Base-by-base conservation (phyloP, 2,888 invertebrate genomes). In the Exocentrus adspersus region DNA sequence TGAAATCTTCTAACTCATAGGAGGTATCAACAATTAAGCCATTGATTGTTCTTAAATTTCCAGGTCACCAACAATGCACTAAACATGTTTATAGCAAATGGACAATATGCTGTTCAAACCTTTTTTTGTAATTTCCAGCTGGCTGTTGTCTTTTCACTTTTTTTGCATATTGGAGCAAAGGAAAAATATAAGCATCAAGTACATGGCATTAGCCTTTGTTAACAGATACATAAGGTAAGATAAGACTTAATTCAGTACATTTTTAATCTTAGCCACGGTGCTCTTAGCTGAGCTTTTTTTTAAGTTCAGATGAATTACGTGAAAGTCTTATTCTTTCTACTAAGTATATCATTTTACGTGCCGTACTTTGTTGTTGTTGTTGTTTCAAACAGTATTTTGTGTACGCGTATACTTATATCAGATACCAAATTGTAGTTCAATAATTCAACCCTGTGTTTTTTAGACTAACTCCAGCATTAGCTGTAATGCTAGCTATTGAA, bases 211-310 rank as follows among this genome's bases (percentile, higher is more conserved):
- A 41, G 72, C 76, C 1, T 73, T 80, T 4, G n/a, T 78, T 10
- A 75, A 76, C 51, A 72, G 80, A 69, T 79, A 78, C 51, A 60
- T 79, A 16, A 74, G 78, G 78, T 78, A 69, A 56, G 24, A 7
- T 7, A 5, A 20, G 2, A 46, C 2, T 2, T 4, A 19, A 24
- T 24, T 19, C 4, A 1, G 10, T 14, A 30, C 1, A 2, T 52
- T 52, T 9, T 14, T 28, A 30, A 52, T 2, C 16, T n/a, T n/a
- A n/a, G n/a, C n/a, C n/a, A n/a, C n/a, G n/a, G n/a, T n/a, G n/a
- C n/a, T n/a, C n/a, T n/a, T n/a, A n/a, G n/a, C n/a, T n/a, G n/a
- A n/a, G n/a, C n/a, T n/a, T n/a, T n/a, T n/a, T n/a, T n/a, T n/a
- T n/a, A n/a, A n/a, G n/a, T n/a, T n/a, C n/a, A n/a, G n/a, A n/a